Evolutionary conservation across 2,797 vertebrate genomes (phyloP).

Genomic region (Cossypha dichroa): DNA sequence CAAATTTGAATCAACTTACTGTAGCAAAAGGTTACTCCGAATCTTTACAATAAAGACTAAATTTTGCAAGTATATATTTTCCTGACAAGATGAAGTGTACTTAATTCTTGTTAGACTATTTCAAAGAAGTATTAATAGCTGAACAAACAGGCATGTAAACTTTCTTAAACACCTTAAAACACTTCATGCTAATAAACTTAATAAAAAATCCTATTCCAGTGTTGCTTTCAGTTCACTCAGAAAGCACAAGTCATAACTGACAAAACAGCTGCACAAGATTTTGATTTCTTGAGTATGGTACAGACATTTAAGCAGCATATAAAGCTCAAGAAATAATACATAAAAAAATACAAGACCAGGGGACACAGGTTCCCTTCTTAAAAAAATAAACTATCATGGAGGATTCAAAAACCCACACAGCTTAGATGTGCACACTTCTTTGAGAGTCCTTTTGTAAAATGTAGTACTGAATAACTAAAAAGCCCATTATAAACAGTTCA

Average conservation of each 20-base stretch:
- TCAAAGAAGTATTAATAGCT: not conserved
- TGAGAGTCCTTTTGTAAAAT: not conserved
- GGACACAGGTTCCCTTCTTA: not conserved
- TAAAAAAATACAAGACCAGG: not conserved
- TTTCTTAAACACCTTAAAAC: not conserved
- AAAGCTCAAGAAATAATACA: not conserved
- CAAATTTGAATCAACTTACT: not conserved
- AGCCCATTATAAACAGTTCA: not conserved
- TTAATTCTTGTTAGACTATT: not conserved
- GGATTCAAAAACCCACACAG: not conserved
- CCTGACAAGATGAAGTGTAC: not conserved
- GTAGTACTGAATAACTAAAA: not conserved
- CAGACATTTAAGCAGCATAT: not conserved
- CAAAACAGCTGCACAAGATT: not conserved
- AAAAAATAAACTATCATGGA: fast-evolving
- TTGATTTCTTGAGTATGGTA: not conserved
- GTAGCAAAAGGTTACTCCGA: not conserved
- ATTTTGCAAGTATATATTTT: not conserved
- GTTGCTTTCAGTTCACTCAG: not conserved
- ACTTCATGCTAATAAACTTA: not conserved
- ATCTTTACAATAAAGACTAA: not conserved
- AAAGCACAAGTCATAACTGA: fast-evolving
- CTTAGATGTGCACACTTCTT: not conserved
- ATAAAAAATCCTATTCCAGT: not conserved
- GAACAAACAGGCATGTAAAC: not conserved